These are phyloP conservation scores for Enteromius radiatus DNA, from an alignment of 2,797 vertebrate genomes.

Conservation along the genomic window DNA sequence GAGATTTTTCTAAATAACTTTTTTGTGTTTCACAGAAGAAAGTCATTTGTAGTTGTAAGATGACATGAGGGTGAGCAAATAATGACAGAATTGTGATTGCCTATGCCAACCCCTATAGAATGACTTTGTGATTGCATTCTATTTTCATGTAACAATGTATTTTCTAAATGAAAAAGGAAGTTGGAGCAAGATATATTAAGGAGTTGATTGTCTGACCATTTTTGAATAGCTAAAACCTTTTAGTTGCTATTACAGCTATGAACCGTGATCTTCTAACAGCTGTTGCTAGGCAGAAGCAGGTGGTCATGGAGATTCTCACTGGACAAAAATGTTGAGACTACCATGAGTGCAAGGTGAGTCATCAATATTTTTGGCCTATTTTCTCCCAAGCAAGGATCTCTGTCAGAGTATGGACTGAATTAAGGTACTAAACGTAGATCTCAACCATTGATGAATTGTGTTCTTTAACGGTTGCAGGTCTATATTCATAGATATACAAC, in stretches of 20 bases:
- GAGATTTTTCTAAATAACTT: background rate
- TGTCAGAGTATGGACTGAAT: background rate
- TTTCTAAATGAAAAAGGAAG: background rate
- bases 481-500: background rate
- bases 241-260: background rate
- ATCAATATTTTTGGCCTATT: background rate
- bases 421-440: background rate
- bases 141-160: background rate
- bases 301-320: background rate
- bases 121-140: background rate
- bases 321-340: background rate
- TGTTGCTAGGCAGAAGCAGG: conserved; percentile 21
- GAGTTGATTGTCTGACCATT: background rate
- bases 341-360: background rate
- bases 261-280: background rate
- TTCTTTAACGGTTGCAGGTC: background rate
- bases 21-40: background rate
- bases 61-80: background rate
- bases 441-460: background rate
- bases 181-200: background rate
- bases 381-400: background rate
- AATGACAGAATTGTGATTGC: background rate
- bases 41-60: background rate
- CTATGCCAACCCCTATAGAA: background rate
- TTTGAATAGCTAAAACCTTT: background rate